phyloP scores from a whole-genome alignment of 1,140 invertebrate species.

The Drosophila kanapiae region DNA sequence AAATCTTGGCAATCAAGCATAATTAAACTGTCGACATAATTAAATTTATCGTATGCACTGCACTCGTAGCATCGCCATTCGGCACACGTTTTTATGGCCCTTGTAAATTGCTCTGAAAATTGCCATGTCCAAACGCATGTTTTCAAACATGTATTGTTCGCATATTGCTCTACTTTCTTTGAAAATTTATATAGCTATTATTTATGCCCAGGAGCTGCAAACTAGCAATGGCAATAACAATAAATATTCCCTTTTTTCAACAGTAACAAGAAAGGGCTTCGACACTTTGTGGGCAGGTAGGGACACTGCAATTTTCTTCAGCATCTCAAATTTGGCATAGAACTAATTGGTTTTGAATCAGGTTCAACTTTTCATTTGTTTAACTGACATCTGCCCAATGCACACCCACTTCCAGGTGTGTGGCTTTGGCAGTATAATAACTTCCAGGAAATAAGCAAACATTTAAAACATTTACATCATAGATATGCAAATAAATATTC shows the following conservation, averaged over 20 bases:
- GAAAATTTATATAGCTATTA: constrained; percentile 57
- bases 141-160: constrained; percentile 8
- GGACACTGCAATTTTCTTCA: background rate
- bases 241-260: constrained; percentile 48
- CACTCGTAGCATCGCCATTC: constrained; percentile 7
- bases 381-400: background rate
- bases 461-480: no score
- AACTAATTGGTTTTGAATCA: constrained; percentile 15
- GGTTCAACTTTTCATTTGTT: background rate
- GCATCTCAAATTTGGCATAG: background rate
- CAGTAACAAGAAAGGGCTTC: background rate
- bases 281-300: background rate
- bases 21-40: constrained; percentile 80
- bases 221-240: constrained; percentile 54
- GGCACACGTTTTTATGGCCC: constrained; percentile 26
- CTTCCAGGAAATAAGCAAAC: no score
- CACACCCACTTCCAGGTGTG: no score
- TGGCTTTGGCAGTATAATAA: no score
- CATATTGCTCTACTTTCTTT: constrained; percentile 27
- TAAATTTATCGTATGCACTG: constrained; percentile 67
- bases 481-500: background rate
- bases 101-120: constrained; percentile 52
- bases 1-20: constrained; percentile 62
- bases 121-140: constrained; percentile 2
- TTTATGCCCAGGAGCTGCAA: constrained; percentile 44